Evolutionary conservation across 2,797 vertebrate species (phyloP).

Genomic region (Malacoraja senta): DNA sequence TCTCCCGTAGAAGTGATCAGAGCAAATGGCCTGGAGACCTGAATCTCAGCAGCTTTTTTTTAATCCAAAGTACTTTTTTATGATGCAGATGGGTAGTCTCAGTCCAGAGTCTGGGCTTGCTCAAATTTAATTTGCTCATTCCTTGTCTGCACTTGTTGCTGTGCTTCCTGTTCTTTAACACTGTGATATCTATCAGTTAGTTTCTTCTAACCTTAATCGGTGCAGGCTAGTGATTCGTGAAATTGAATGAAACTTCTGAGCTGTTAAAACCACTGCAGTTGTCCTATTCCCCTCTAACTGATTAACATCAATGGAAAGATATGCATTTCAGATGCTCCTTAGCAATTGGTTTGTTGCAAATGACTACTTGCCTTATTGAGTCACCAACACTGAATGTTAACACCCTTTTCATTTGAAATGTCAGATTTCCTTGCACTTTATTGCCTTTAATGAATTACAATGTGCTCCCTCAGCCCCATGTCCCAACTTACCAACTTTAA

Average conservation of each 20-base stretch:
- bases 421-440: not conserved
- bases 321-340: no score
- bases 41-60: not conserved
- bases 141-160: not conserved
- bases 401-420: not conserved
- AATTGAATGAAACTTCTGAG: not conserved
- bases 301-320: not conserved
- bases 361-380: not conserved
- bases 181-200: not conserved
- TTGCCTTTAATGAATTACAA: not conserved
- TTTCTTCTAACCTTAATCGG: not conserved
- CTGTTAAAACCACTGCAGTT: not conserved
- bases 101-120: not conserved
- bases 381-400: not conserved
- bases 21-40: not conserved
- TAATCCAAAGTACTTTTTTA: not conserved
- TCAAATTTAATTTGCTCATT: not conserved
- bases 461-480: not conserved
- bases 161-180: not conserved
- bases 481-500: not conserved
- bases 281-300: not conserved
- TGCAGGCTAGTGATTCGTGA: not conserved
- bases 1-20: not conserved
- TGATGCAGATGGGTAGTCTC: not conserved
- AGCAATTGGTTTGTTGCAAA: not conserved